Evolutionary conservation across 2,888 invertebrate genomes (phyloP), one percentile per base, ranked within the genome.

Genomic region (Glaucopsyche alexis): DNA sequence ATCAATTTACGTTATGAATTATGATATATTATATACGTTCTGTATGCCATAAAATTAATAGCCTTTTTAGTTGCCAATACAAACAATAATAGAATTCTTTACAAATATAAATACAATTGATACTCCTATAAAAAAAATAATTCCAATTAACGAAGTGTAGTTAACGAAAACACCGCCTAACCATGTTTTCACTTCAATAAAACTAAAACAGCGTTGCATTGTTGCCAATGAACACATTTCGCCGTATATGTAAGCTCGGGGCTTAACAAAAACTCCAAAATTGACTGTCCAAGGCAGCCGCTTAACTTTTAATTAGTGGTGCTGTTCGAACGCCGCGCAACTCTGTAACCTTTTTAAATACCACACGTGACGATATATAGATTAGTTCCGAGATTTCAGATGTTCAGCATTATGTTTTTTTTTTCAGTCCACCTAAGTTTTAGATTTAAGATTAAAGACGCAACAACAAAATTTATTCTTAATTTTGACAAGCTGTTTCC

Each of bases 301-400:
- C 82, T 86, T 84, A 88, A 88, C 87, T 89, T 88, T 89, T 88
- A 89, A 89, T 89, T 88, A 88, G 86, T 82, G 84, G 81, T 79
- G 77, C 76, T 77, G 83, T 81, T 74, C 70, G 65, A 19, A 9
- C 72, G 49, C 47, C 60, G 64, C 71, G 67, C 49, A 65, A 75
- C 55, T 75, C 55, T 72, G 47, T 71, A 71, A 70, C 67, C 16
- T 19, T 55, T 72, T 69, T 67, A 55, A 72, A 67, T 52, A 55
- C 45, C 69, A 49, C 47, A 38, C 69, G 49, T 69, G 69, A 69
- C 49, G 47, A 60, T 38, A 29, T 38, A 38, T 13, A 29, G 14
- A 38, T 60, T 60, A 60, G 7, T 60, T 60, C 13, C 16, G 8
- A 16, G 52, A 52, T 52, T 52, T 8, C 52, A 9, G 16, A 16